phyloP scores from a whole-genome alignment of 53 echinoderm and acorn worm species.

The Stichopus horrens region DNA sequence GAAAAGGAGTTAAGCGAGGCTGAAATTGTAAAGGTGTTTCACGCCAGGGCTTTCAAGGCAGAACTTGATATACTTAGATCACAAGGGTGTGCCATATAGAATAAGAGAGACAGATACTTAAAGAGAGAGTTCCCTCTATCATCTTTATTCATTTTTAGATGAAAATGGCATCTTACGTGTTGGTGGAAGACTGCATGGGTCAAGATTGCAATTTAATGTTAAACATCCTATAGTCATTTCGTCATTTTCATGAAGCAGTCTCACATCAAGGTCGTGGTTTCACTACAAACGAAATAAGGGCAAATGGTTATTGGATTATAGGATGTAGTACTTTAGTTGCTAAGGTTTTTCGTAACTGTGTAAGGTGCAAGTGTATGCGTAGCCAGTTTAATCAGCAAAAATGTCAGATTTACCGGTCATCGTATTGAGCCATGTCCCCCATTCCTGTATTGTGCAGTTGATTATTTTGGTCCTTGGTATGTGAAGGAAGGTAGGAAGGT shows the following conservation, averaged over 20 bases:
- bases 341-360: slow-evolving; percentile 9
- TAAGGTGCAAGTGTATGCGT: neutral
- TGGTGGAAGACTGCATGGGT: slow-evolving; percentile 31
- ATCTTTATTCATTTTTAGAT: slow-evolving; percentile 7
- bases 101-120: too few species aligned
- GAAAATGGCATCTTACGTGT: slow-evolving; percentile 4
- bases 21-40: neutral
- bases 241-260: slow-evolving; percentile 21
- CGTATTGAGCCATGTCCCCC: slow-evolving; percentile 52
- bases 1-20: neutral
- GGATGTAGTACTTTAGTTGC: neutral
- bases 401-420: slow-evolving; percentile 48
- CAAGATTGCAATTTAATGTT: too few species aligned
- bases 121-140: neutral
- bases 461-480: slow-evolving; percentile 55
- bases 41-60: too few species aligned
- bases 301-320: slow-evolving; percentile 32
- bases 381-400: neutral
- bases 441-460: slow-evolving; percentile 51
- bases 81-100: too few species aligned
- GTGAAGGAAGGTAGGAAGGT: slow-evolving; percentile 48
- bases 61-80: too few species aligned
- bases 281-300: slow-evolving; percentile 20
- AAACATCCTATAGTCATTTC: too few species aligned
- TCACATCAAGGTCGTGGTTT: slow-evolving; percentile 47